Evolutionary conservation across 2,113 vertebrate species (phyloP).

Genomic region (Plestiodon gilberti): DNA sequence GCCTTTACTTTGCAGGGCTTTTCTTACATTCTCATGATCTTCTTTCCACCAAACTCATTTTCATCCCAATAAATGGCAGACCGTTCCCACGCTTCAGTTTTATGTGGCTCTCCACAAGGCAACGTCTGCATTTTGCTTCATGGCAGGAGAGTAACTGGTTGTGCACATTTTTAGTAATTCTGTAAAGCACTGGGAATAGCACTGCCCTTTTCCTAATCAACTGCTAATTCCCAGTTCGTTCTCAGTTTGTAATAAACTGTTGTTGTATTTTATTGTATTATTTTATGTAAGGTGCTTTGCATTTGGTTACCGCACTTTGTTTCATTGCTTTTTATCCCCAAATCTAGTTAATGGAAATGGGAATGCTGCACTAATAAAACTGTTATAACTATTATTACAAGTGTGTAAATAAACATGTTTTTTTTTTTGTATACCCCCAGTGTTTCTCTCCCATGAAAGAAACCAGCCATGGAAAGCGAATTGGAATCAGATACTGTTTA

Average conservation of each 20-base stretch:
- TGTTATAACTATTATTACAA: background rate
- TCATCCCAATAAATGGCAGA: background rate
- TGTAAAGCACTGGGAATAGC: background rate
- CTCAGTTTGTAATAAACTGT: background rate
- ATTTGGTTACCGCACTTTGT: background rate
- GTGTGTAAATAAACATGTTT: background rate
- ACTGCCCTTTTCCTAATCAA: background rate
- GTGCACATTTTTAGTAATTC: background rate
- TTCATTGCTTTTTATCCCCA: background rate
- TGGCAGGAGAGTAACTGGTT: background rate
- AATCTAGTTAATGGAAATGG: background rate
- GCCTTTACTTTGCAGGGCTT: no score
- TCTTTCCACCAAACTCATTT: background rate
- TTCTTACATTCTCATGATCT: no score
- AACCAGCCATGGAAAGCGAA: background rate
- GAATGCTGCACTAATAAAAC: background rate
- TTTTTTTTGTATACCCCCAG: background rate
- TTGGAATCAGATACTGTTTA: background rate
- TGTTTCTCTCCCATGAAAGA: background rate
- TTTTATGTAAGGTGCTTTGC: slow-evolving; percentile 2
- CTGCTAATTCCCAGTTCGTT: background rate
- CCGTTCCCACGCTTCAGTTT: background rate
- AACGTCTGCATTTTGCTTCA: background rate
- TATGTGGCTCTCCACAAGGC: background rate
- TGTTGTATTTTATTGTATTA: background rate